Evolutionary conservation across 92 coral and sea anemone species (phyloP), one percentile per base, ranked within the genome.

Genomic region (Zoanthus sansibaricus): DNA sequence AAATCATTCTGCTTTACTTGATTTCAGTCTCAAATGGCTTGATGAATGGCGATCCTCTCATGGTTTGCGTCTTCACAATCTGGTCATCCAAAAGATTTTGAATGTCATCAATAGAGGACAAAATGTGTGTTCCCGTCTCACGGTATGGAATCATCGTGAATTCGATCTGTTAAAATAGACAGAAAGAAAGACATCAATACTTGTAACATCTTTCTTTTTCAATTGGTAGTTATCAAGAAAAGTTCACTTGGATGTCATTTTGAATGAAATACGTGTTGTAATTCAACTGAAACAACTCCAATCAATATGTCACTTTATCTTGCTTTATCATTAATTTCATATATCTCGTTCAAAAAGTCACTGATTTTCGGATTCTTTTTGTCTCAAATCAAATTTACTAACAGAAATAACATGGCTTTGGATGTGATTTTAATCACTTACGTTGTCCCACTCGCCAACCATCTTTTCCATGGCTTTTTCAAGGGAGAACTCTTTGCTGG

Each of bases 391-490:
- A 37, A 37, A 37, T 37, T 37, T 37, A 37, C 42, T 37, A 37
- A 37, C 12, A 49, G 55, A 49, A 49, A 49, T 11, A 49, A 49
- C 12, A 37, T 11, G 7, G 1, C 7, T 49, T 49, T 49, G 55
- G 7, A 45, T 58, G 15, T 52, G 21, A 59, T 32, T 20, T 47
- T 18, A n/a, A 4, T 18, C 17, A 79, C 94, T 51, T 71, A 97
- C 99, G 77, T 92, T 94, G 76, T 97, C 99, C 99, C 99, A 97
- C 83, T 97, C 99, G 30, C 93, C 89, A 11, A 95, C 98, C 99
- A 97, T 97, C 94, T 95, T 97, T 87, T 97, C 99, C 99, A 97
- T 97, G 77, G 99, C 99, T 90, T 97, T 97, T 83, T 97, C 99
- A n/a, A 97, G 96, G 47, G 99, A 97, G 91, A 97, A 97, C 79